Percentiles rank a stretch among this genome's conserved stretches.
Evolutionary conservation across 2,888 invertebrate species (phyloP).

Genomic region (Scaeva pyrastri): DNA sequence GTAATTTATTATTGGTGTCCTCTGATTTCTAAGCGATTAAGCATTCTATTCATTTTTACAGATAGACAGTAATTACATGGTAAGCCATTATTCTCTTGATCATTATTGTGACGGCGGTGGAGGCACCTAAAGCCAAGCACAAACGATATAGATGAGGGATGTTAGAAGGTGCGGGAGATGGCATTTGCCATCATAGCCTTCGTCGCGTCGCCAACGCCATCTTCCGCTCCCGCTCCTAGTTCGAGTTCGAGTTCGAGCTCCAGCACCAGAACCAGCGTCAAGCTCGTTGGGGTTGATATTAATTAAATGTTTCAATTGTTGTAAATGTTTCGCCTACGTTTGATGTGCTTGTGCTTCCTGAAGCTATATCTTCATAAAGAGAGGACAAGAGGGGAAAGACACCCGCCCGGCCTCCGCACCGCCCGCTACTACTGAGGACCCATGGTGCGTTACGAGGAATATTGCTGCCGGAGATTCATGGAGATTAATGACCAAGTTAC

Average conservation of each 20-base stretch:
- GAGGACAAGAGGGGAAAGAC: too few species aligned
- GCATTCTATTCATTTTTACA: constrained; percentile 75
- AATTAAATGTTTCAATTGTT: constrained; percentile 75
- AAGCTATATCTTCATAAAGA: too few species aligned
- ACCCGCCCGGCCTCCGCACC: too few species aligned
- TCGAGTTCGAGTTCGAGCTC: too few species aligned
- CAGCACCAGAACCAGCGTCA: background rate
- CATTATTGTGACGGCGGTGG: constrained; percentile 63
- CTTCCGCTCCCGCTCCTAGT: too few species aligned
- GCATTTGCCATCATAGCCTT: background rate
- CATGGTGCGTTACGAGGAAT: background rate
- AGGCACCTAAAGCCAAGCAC: background rate
- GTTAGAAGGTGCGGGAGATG: background rate
- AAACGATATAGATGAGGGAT: background rate
- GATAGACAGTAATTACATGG: constrained; percentile 76
- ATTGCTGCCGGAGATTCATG: constrained; percentile 64
- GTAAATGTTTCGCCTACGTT: constrained; percentile 58
- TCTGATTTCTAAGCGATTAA: constrained; percentile 76
- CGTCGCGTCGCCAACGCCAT: too few species aligned
- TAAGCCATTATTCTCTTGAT: constrained; percentile 73
- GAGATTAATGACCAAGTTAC: constrained; percentile 66
- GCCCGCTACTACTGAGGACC: too few species aligned
- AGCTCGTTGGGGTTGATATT: constrained; percentile 67
- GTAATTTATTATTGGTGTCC: constrained; percentile 76
- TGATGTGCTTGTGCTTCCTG: constrained; percentile 41